Conservation (phyloP, 2,113 vertebrate species). For the Melierax canorus region DNA sequence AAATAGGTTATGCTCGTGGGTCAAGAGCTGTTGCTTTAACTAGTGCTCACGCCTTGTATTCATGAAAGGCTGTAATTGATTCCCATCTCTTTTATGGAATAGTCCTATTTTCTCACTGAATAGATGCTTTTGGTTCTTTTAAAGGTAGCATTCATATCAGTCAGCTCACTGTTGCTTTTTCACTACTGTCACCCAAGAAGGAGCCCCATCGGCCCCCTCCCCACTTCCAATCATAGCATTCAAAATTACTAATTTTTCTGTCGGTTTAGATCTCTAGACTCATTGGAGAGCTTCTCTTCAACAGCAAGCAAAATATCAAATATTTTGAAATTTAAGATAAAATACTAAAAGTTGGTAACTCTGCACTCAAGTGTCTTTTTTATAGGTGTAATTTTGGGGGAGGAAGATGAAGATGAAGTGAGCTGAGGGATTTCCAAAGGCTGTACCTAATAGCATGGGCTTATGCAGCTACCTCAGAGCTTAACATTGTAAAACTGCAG, state of each 20-base stretch:
- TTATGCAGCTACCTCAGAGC: neutral
- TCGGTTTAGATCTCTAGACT: neutral
- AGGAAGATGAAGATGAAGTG: neutral
- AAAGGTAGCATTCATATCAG: conserved; percentile 29
- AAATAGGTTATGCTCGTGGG: conserved; percentile 18
- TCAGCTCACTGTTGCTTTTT: neutral
- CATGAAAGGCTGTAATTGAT: conserved; percentile 32
- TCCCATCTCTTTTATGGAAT: conserved; percentile 22
- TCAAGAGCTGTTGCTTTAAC: conserved; percentile 29
- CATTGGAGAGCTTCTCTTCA: neutral
- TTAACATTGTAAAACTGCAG: neutral
- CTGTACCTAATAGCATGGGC: neutral
- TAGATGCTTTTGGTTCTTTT: conserved; percentile 37
- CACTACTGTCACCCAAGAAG: neutral
- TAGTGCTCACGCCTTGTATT: conserved; percentile 8
- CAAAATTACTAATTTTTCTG: neutral
- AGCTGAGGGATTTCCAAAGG: neutral
- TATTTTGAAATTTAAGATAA: neutral
- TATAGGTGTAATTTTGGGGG: neutral
- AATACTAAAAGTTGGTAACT: neutral
- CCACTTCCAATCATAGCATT: neutral
- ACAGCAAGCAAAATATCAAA: neutral
- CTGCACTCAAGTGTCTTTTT: neutral
- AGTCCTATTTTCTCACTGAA: neutral
- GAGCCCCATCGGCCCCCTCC: neutral